Evolutionary conservation across 2,888 invertebrate genomes (phyloP).

Genomic region (Malacosoma neustria): DNA sequence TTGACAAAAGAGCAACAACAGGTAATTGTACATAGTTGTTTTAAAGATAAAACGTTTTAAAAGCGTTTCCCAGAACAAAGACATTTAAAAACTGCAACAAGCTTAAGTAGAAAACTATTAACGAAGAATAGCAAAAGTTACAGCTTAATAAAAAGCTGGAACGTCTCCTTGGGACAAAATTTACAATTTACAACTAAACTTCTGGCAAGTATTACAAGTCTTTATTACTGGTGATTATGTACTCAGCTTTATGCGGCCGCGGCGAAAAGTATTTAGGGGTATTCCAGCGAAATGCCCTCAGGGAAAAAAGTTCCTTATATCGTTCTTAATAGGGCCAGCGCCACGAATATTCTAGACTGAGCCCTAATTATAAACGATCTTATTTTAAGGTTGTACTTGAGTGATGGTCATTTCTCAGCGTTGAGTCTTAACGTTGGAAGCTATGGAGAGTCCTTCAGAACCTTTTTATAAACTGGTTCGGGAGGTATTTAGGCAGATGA

Average conservation of each 20-base stretch:
- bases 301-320: constrained; percentile 20
- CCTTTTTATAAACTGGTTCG: too few species aligned
- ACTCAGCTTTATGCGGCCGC: constrained; percentile 29
- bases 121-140: not conserved
- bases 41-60: too few species aligned
- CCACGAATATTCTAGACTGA: constrained; percentile 12
- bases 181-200: constrained; percentile 29
- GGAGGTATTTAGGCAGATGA: too few species aligned
- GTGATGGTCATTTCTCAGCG: not conserved
- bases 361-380: not conserved
- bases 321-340: constrained; percentile 20
- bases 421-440: not conserved
- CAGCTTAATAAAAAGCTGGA: not conserved
- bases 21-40: too few species aligned
- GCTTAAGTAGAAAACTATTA: not conserved
- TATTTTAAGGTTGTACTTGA: not conserved
- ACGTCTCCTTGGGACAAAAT: constrained; percentile 15
- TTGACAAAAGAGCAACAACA: too few species aligned
- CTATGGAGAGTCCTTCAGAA: not conserved
- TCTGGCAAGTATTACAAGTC: constrained; percentile 24
- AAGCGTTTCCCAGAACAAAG: not conserved
- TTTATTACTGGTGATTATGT: constrained; percentile 21
- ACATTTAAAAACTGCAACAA: not conserved
- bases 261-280: constrained; percentile 27
- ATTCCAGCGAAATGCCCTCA: constrained; percentile 15